Conservation (phyloP, 1,140 invertebrate species). For the Tribolium castaneum region DNA sequence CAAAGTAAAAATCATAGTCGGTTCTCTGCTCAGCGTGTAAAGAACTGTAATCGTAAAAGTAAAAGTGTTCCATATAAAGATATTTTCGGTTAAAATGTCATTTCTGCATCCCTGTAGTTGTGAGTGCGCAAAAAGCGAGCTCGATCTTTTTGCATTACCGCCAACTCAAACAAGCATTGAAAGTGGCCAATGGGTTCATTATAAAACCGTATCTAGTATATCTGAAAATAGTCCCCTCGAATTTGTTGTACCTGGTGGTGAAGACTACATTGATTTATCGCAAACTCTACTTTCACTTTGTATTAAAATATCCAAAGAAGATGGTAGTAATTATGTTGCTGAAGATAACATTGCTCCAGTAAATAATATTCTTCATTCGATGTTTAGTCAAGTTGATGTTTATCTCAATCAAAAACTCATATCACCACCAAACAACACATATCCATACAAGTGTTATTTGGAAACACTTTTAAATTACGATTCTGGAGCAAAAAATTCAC, state of each 20-base stretch:
- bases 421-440: not conserved
- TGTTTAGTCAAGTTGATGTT: not conserved
- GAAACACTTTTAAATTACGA: not conserved
- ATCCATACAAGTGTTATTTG: not conserved
- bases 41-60: too few species aligned
- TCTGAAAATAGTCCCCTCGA: slow-evolving; percentile 61
- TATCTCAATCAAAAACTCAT: not conserved
- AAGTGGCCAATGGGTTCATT: slow-evolving; percentile 58
- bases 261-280: not conserved
- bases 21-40: too few species aligned
- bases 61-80: slow-evolving; percentile 42
- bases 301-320: not conserved
- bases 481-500: not conserved
- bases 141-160: slow-evolving; percentile 64
- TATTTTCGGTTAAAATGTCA: not conserved
- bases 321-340: not conserved
- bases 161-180: slow-evolving; percentile 64
- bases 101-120: slow-evolving; percentile 48
- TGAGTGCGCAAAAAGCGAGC: slow-evolving; percentile 60
- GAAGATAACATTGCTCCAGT: too few species aligned
- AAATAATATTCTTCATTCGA: too few species aligned
- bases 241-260: not conserved
- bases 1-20: too few species aligned
- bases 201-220: slow-evolving; percentile 63
- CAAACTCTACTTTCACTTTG: not conserved